phyloP scores from a whole-genome alignment of 2,888 invertebrate genomes.

The Amphipyra tragopoginis region DNA sequence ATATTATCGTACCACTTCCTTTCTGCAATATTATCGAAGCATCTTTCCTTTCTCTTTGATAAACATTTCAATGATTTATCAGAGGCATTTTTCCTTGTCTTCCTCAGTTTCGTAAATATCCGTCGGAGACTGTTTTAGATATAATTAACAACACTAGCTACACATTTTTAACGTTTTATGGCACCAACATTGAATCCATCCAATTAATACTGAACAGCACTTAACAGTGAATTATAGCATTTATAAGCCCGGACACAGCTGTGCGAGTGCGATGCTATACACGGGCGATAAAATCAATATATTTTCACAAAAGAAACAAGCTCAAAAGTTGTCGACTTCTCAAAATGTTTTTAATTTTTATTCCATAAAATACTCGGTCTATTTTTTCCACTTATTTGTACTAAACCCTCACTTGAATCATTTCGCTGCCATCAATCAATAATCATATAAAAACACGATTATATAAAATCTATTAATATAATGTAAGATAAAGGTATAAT shows the following conservation, averaged over 20 bases:
- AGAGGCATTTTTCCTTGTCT: not conserved
- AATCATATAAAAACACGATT: slow-evolving; percentile 53
- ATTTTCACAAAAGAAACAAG: slow-evolving; percentile 14
- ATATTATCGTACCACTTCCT: slow-evolving; percentile 28
- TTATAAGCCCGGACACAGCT: slow-evolving; percentile 10
- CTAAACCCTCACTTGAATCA: slow-evolving; percentile 30
- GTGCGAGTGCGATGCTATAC: slow-evolving; percentile 12
- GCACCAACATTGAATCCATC: slow-evolving; percentile 45
- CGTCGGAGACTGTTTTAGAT: not conserved
- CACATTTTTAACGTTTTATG: slow-evolving; percentile 36
- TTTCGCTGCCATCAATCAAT: slow-evolving; percentile 49
- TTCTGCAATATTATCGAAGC: slow-evolving; percentile 37
- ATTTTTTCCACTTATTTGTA: slow-evolving; percentile 30
- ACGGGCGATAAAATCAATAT: slow-evolving; percentile 8
- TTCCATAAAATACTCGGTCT: slow-evolving; percentile 5
- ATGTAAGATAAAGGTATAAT: slow-evolving; percentile 49
- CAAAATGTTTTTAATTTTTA: not conserved
- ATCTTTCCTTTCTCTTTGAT: not conserved
- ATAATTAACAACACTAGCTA: slow-evolving; percentile 24
- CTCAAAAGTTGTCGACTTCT: slow-evolving; percentile 3
- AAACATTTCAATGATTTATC: not conserved
- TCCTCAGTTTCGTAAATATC: not conserved
- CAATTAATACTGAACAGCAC: slow-evolving; percentile 51
- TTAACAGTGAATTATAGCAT: slow-evolving; percentile 3
- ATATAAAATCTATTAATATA: slow-evolving; percentile 56